phyloP scores from a whole-genome alignment of 2,113 vertebrate species.

The Calonectris borealis region DNA sequence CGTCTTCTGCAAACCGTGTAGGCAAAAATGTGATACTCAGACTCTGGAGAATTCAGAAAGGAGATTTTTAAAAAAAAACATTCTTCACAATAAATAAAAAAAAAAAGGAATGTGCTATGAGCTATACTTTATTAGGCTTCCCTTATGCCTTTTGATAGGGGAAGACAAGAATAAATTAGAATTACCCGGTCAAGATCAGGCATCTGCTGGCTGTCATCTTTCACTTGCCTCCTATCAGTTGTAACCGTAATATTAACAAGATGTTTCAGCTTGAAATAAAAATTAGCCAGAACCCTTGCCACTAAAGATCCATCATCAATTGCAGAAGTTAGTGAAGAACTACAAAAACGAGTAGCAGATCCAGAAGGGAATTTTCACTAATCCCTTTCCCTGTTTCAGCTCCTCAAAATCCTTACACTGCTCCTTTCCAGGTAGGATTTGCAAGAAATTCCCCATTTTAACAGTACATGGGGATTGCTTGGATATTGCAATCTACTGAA shows the following conservation, averaged over 20 bases:
- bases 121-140: background rate
- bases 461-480: background rate
- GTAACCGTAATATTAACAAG: slow-evolving; percentile 24
- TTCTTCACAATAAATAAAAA: background rate
- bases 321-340: background rate
- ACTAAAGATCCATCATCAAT: background rate
- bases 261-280: slow-evolving; percentile 32
- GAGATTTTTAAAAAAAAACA: background rate
- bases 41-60: background rate
- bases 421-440: background rate
- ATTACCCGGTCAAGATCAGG: background rate
- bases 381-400: background rate
- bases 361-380: background rate
- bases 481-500: background rate
- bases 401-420: background rate
- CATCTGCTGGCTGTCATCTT: slow-evolving; percentile 34
- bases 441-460: background rate
- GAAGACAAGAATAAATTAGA: slow-evolving; percentile 50
- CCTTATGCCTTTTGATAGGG: background rate
- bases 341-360: background rate
- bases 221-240: slow-evolving; percentile 14
- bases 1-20: background rate
- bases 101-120: background rate
- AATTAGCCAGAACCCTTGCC: background rate
- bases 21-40: slow-evolving; percentile 5